Conservation (phyloP, 2,113 vertebrate genomes). For the Stictonetta naevosa region DNA sequence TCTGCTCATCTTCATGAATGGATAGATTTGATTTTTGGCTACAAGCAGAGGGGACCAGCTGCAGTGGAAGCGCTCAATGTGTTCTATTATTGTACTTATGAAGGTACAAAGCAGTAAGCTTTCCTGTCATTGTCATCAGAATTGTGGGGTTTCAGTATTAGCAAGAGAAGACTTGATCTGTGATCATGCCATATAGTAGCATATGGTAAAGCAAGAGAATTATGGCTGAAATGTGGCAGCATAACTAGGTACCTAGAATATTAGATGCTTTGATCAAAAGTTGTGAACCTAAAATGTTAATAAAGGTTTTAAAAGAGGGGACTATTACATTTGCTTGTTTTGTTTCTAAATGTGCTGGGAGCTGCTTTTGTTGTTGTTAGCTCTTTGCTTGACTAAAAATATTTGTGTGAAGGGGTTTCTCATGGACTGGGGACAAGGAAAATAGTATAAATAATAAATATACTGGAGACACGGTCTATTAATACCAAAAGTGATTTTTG, state of each 20-base stretch:
- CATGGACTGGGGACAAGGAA: neutral
- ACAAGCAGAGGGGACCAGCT: slow-evolving; percentile 92
- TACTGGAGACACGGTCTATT: neutral
- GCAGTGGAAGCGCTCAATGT: slow-evolving; percentile 95
- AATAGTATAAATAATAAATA: neutral
- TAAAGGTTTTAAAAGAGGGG: neutral
- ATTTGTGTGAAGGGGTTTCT: neutral
- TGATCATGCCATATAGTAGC: neutral
- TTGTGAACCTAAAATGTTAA: neutral
- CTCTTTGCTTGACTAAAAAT: neutral
- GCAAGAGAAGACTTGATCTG: neutral
- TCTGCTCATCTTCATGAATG: slow-evolving; percentile 97
- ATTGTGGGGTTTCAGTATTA: neutral
- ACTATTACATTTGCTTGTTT: neutral
- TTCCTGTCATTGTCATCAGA: neutral
- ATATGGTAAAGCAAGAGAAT: neutral
- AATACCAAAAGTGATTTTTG: neutral
- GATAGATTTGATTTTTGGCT: slow-evolving; percentile 98
- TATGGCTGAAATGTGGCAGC: neutral
- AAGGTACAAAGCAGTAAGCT: slow-evolving; percentile 75
- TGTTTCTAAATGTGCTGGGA: neutral
- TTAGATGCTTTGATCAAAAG: neutral
- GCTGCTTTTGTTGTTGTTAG: neutral
- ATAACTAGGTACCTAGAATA: neutral
- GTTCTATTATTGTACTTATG: slow-evolving; percentile 97